Base-by-base conservation (phyloP, 2,797 vertebrate genomes). In the Lutjanus argentimaculatus region DNA sequence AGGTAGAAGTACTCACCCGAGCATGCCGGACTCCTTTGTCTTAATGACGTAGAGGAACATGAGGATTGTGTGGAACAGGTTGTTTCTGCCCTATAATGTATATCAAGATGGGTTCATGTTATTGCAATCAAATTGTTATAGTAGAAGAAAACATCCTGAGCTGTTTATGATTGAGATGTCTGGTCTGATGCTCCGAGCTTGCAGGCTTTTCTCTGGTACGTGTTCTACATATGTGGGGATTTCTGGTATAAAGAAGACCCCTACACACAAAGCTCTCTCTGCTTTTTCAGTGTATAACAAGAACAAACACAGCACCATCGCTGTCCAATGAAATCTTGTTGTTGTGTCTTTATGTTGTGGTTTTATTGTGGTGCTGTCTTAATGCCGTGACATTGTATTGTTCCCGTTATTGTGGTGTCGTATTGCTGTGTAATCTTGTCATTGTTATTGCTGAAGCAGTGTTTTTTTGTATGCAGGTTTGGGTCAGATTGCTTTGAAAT, bases 31-130 rank as follows among this genome's bases (percentile, higher is more conserved):
- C 84, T 99, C 99, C 92, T 99, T 99, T 0, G 96, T 97, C 93
- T 99, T 99, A 75, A 99, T 99, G 86, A 99, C 95, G 64, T 96
- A 99, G 57, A 99, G 96, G 84, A 99, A 99, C 99, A 99, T 99
- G 13, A 99, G 96, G 88, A 99, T 90, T 0, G 98, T 99, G 89
- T 99, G 98, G 92, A 99, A 99, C 94, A 99, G 95, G 91, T 99
- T 99, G 93, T 99, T 99, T 92, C 99, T 96, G 81, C 97, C 98
- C 99, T 99, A 91, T 68, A 88, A 91, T 12, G 56, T 46, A 73
- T 82, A 85, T 55, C 10, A 77, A 63, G 14, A 57, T 14, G 13
- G 6, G 49, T 75, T 80, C 10, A 49, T 43, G 57, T 90, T 51
- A 77, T 25, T 30, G 17, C 17, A 52, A 3, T 49, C 8, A 25